phyloP scores from a whole-genome alignment of 2,797 vertebrate species.

The Leuciscus waleckii region DNA sequence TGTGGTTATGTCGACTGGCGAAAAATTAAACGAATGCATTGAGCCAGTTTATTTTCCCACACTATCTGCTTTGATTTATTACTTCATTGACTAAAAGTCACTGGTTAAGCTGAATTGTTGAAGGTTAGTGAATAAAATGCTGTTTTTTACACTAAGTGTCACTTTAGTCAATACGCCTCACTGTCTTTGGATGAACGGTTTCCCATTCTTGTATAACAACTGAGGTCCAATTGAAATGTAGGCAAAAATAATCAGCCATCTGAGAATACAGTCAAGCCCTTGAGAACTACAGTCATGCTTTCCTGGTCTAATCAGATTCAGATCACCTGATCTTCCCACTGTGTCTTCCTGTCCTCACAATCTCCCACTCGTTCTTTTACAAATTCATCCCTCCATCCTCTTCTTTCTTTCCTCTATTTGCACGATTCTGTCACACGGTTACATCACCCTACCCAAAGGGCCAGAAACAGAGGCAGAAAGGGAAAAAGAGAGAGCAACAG shows the following conservation, averaged over 20 bases:
- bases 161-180: neutral
- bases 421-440: constrained; percentile 60
- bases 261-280: constrained; percentile 23
- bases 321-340: constrained; percentile 53
- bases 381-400: constrained; percentile 55
- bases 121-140: neutral
- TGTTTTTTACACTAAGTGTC: neutral
- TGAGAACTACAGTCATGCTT: constrained; percentile 24
- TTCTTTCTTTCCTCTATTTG: constrained; percentile 54
- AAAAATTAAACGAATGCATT: neutral
- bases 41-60: neutral
- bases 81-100: neutral
- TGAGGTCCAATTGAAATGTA: constrained; percentile 26
- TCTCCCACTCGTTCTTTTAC: constrained; percentile 50
- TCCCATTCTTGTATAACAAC: neutral
- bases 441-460: constrained; percentile 59
- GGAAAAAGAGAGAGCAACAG: constrained; percentile 17
- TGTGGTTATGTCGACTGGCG: neutral
- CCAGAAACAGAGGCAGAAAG: constrained; percentile 23
- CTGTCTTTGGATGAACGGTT: constrained; percentile 6
- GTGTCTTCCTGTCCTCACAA: constrained; percentile 49
- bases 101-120: neutral
- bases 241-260: constrained; percentile 34
- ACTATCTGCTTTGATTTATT: neutral
- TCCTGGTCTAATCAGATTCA: constrained; percentile 46